Evolutionary conservation across 2,113 vertebrate species (phyloP).

Genomic region (Telmatochromis sp.): DNA sequence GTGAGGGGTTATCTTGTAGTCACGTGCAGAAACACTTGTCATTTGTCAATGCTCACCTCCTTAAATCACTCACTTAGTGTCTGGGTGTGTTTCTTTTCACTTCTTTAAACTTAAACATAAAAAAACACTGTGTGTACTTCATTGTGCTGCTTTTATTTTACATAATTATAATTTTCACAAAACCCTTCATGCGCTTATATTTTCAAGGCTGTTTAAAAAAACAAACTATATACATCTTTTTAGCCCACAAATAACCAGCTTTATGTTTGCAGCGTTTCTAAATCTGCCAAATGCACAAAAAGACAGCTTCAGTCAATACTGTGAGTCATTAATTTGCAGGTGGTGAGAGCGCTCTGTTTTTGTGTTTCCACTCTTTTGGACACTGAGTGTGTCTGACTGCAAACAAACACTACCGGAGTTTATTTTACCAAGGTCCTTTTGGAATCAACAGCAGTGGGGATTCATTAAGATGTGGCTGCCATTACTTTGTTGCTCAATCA

Average conservation of each 20-base stretch:
- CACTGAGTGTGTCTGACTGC: slow-evolving; percentile 7
- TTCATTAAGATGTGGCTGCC: not conserved
- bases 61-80: slow-evolving; percentile 19
- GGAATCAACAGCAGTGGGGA: not conserved
- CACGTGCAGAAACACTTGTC: not conserved
- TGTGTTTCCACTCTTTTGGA: not conserved
- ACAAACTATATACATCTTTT: not conserved
- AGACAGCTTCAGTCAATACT: not conserved
- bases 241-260: not conserved
- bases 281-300: not conserved
- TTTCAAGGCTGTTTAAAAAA: not conserved
- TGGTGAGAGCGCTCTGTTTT: not conserved
- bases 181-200: not conserved
- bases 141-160: not conserved
- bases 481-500: slow-evolving; percentile 5
- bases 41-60: not conserved
- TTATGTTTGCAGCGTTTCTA: not conserved
- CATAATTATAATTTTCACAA: not conserved
- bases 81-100: slow-evolving; percentile 17
- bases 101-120: not conserved
- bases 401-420: slow-evolving; percentile 34
- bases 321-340: not conserved
- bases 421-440: slow-evolving; percentile 16
- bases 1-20: not conserved
- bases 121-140: slow-evolving; percentile 1